Percentiles rank a stretch among this genome's conserved stretches.
phyloP scores from a whole-genome alignment of 2,113 vertebrate species.

The Scomber colias region DNA sequence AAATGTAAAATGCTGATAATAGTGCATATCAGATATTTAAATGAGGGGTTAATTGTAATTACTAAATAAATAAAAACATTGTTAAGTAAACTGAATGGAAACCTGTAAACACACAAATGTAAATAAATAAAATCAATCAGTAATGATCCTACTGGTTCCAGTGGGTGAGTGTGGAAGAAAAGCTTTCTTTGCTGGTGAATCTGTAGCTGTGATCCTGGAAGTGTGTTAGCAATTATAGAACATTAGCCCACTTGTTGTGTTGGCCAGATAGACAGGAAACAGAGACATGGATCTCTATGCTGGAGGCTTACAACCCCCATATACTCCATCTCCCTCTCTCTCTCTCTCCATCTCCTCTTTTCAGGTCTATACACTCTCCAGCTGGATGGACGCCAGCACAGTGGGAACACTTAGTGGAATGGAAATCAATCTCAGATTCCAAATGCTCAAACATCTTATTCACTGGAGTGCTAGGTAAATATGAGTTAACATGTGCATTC shows the following conservation, averaged over 20 bases:
- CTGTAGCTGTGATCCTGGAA: slow-evolving; percentile 38
- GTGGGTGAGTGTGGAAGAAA: neutral
- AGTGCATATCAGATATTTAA: neutral
- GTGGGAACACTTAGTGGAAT: neutral
- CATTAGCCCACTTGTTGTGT: slow-evolving; percentile 55
- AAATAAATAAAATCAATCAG: neutral
- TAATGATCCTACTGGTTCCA: neutral
- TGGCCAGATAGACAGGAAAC: slow-evolving; percentile 48
- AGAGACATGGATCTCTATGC: slow-evolving; percentile 45
- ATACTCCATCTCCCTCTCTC: neutral
- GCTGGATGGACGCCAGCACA: slow-evolving; percentile 16
- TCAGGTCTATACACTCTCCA: slow-evolving; percentile 4
- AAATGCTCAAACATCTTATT: neutral
- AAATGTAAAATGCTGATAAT: neutral
- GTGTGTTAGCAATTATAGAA: slow-evolving; percentile 62
- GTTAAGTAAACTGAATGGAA: neutral
- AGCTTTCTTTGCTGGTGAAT: slow-evolving; percentile 27
- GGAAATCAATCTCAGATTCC: neutral
- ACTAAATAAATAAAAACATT: too few relatives aligned
- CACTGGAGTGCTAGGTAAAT: neutral
- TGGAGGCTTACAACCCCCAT: slow-evolving; percentile 11
- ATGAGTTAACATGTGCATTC: neutral
- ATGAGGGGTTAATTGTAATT: neutral
- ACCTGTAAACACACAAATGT: neutral
- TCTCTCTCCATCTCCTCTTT: neutral